A percentile compares a stretch with the other conserved stretches of the same genome.
These are phyloP conservation scores for Micrasema minimum DNA, from an alignment of 1,140 invertebrate genomes.

Conservation along the genomic window DNA sequence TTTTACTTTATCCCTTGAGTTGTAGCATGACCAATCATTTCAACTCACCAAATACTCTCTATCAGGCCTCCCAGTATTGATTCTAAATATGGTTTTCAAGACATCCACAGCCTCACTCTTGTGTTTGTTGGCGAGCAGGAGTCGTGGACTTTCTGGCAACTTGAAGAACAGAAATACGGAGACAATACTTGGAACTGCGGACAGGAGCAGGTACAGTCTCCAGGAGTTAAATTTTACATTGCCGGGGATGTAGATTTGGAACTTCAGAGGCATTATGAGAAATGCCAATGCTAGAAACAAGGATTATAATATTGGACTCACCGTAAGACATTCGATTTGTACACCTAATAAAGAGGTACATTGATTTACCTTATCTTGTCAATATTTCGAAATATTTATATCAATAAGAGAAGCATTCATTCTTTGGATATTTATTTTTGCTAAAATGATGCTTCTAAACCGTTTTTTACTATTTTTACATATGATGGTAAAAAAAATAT, in stretches of 20 bases:
- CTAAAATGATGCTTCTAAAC: no score
- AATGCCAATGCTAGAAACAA: constrained; percentile 70
- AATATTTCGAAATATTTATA: no score
- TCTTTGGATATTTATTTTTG: no score
- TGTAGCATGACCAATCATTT: no score
- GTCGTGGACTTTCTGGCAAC: constrained; percentile 82
- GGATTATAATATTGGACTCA: no score
- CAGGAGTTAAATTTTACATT: constrained; percentile 70
- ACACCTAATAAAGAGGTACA: no score
- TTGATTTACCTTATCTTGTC: no score
- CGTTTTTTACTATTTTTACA: no score
- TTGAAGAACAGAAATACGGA: constrained; percentile 68
- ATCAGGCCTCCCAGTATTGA: constrained; percentile 66
- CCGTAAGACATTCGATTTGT: no score
- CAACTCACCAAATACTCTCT: constrained; percentile 39
- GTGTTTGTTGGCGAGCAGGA: constrained; percentile 73
- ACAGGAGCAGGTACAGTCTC: constrained; percentile 71
- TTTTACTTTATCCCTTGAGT: no score
- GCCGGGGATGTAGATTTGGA: constrained; percentile 57
- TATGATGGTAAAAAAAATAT: no score
- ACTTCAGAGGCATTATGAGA: constrained; percentile 71
- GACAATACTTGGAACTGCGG: constrained; percentile 68
- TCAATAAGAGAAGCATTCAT: no score
- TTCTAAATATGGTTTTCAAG: constrained; percentile 69
- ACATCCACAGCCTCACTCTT: constrained; percentile 70